Percentiles rank a stretch among this genome's conserved stretches.
Evolutionary conservation across 64 coral and sea anemone species (phyloP).

Genomic region (Dendrophyllia cribrosa): DNA sequence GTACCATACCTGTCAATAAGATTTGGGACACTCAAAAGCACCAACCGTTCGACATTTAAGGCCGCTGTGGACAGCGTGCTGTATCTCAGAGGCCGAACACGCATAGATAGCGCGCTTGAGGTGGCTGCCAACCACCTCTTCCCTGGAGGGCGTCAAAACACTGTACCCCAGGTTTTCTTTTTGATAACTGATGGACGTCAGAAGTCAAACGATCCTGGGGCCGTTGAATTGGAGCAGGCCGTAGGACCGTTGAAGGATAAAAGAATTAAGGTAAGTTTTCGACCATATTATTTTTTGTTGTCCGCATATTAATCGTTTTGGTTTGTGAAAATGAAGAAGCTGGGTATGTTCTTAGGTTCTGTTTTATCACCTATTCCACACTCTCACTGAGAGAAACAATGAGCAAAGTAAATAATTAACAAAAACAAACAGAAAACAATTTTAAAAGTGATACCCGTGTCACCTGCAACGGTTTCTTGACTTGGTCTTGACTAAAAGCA

Average conservation of each 20-base stretch:
- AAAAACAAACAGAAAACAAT: too few species aligned
- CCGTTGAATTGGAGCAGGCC: constrained; percentile 22
- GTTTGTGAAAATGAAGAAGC: too few species aligned
- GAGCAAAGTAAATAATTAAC: too few species aligned
- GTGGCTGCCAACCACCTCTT: constrained; percentile 8
- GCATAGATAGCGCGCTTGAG: constrained; percentile 59
- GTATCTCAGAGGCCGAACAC: constrained; percentile 55
- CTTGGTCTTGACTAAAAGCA: too few species aligned
- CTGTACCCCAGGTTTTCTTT: constrained; percentile 40
- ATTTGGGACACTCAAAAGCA: constrained; percentile 65
- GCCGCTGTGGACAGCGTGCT: constrained; percentile 49
- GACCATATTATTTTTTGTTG: too few species aligned
- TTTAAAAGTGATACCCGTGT: too few species aligned
- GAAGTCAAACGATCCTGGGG: constrained; percentile 46
- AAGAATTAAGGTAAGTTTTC: constrained; percentile 8
- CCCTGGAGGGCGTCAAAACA: constrained; percentile 27
- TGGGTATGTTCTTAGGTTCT: too few species aligned
- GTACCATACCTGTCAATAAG: constrained; percentile 13
- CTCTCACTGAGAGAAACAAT: too few species aligned
- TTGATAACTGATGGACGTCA: constrained; percentile 78
- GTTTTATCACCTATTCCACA: too few species aligned
- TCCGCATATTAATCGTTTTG: too few species aligned
- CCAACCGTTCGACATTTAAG: constrained; percentile 12
- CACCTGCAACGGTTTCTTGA: too few species aligned
- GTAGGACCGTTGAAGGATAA: constrained; percentile 50